Evolutionary conservation across 2,113 vertebrate genomes (phyloP).

Genomic region (Trogon melanurus): DNA sequence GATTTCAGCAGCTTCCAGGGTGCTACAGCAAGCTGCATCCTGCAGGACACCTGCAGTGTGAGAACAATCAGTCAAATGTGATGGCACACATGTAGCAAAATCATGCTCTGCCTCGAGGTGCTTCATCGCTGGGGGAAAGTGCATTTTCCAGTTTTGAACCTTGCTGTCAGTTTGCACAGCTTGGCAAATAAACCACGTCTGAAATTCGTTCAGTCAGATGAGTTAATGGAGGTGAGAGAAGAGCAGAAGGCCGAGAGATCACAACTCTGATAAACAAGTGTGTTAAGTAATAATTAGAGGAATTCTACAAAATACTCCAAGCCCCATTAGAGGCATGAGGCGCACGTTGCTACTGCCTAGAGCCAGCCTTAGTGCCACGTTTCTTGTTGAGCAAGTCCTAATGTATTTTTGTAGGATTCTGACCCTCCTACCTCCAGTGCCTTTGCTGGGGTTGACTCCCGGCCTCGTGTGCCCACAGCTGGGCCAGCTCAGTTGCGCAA

Average conservation of each 20-base stretch:
- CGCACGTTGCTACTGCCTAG: accelerated
- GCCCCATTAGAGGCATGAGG: not conserved
- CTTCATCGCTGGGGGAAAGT: not conserved
- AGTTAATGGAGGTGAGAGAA: not conserved
- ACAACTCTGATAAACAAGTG: not conserved
- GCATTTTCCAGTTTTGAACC: not conserved
- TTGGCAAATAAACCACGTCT: not conserved
- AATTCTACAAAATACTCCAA: not conserved
- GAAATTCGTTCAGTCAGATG: not conserved
- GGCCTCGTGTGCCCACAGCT: not conserved
- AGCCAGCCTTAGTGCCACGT: not conserved
- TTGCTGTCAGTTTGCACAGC: accelerated
- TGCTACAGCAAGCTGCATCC: not conserved
- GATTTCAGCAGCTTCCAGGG: not conserved
- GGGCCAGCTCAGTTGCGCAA: accelerated
- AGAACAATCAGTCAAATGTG: not conserved
- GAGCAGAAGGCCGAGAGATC: not conserved
- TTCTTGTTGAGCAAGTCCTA: not conserved
- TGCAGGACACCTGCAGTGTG: not conserved
- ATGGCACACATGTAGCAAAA: not conserved
- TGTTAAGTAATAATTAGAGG: not conserved
- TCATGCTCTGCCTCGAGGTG: not conserved
- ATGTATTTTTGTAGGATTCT: not conserved
- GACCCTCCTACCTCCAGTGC: not conserved
- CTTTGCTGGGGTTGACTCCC: not conserved